Evolutionary conservation across 1,140 invertebrate genomes (phyloP), one percentile per base, ranked within the genome.

Genomic region (Drosophila triauraria): DNA sequence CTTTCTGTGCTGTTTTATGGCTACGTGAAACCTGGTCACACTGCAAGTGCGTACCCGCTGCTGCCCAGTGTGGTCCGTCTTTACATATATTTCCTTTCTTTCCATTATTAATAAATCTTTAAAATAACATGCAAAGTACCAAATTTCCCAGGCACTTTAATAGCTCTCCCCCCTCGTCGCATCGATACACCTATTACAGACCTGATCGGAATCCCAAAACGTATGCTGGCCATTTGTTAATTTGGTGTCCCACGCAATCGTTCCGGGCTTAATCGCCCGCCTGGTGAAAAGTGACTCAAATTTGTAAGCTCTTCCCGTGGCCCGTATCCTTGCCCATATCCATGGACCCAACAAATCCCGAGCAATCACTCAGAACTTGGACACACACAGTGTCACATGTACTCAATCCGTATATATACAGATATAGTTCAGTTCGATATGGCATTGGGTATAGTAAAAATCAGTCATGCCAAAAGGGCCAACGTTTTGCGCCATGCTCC

Each of bases 381-480:
- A 50, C 46, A 35, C 30, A 30, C 53, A 61, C 38, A 54, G 51
- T 54, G 51, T 42, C 40, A 13, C 50, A 48, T 23, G 25, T n/a
- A 35, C 40, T 17, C 72, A 20, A 59, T 44, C 27, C 46, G 42
- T 51, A 23, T 50, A 54, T 48, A 38, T 59, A 60, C 35, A 56
- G 15, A 47, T 43, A 54, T 51, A 7, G 30, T 67, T 43, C 57
- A 5, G 32, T 63, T 43, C 57, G 10, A 50, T 63, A 71, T 81
- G 63, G 38, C 20, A 64, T 64, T 59, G 46, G 30, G 48, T 57
- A 61, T 78, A 61, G 80, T 81, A 68, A 90, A 81, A 90, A 90
- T 90, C 85, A 78, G 63, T 90, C 85, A 91, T 90, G 85, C 85
- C 85, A 90, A 79, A 85, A 87, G 68, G 64, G 57, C 60, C 61